A percentile compares a stretch with the other conserved stretches of the same genome.
phyloP scores from a whole-genome alignment of 2,888 invertebrate species.

The Ditula angustiorana region DNA sequence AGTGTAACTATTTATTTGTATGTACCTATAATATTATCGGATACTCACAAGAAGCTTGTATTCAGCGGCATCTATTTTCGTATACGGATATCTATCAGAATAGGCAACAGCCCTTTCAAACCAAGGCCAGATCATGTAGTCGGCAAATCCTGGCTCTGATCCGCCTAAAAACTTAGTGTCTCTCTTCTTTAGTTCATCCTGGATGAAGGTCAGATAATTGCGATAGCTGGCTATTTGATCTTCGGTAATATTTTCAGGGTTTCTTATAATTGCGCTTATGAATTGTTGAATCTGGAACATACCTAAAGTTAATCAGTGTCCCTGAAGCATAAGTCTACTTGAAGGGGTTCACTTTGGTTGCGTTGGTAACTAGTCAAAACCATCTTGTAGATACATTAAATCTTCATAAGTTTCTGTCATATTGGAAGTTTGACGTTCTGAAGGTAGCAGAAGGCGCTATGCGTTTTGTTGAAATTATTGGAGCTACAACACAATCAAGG shows the following conservation, averaged over 20 bases:
- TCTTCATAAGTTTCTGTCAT: too few relatives aligned
- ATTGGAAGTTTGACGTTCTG: too few relatives aligned
- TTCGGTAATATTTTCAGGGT: slow-evolving; percentile 21
- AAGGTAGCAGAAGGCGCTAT: too few relatives aligned
- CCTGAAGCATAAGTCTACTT: too few relatives aligned
- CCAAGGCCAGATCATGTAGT: slow-evolving; percentile 92
- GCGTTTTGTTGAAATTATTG: too few relatives aligned
- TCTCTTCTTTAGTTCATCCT: slow-evolving; percentile 83
- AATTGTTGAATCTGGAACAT: neutral
- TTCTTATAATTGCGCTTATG: neutral
- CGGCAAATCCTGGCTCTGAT: slow-evolving; percentile 87
- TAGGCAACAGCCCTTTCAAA: slow-evolving; percentile 77
- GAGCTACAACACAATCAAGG: too few relatives aligned
- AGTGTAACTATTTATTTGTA: too few relatives aligned
- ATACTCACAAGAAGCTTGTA: neutral
- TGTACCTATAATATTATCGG: too few relatives aligned
- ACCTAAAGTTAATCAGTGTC: too few relatives aligned
- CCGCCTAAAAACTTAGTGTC: slow-evolving; percentile 85
- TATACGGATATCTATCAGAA: neutral
- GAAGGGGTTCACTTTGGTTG: too few relatives aligned
- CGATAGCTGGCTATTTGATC: slow-evolving; percentile 6
- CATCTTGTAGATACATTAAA: too few relatives aligned
- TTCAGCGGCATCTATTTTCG: neutral
- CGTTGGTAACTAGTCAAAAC: too few relatives aligned
- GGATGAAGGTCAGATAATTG: slow-evolving; percentile 80